Evolutionary conservation across 2,888 invertebrate species (phyloP), one percentile per base, ranked within the genome.

Genomic region (Dicyrtoma fusca): DNA sequence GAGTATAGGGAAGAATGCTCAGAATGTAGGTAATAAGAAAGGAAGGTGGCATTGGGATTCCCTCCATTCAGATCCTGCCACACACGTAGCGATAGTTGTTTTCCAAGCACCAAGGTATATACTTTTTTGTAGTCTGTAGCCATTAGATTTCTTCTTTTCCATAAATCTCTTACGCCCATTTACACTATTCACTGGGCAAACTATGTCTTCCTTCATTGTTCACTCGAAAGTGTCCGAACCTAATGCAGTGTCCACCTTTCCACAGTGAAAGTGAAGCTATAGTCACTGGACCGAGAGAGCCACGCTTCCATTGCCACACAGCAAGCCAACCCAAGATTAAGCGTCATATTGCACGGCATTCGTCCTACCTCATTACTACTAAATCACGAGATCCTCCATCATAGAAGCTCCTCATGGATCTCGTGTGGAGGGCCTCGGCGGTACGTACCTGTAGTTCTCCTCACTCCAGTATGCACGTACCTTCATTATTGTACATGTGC

Each of bases 121-220:
- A 34, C 55, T 44, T 61, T 19, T 34, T 8, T 34, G 34, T 34
- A 34, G 34, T 62, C 59, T 62, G 49, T 62, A 49, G 45, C 65
- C 59, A 65, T 66, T 49, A 59, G 61, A 59, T 72, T 59, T 55
- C 55, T 61, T 72, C 45, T 69, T 72, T 68, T 63, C 63, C 72
- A 72, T 72, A 72, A 72, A 72, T 72, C 72, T 72, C 72, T 62
- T 55, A 62, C 68, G 66, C 72, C 72, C 72, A 68, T 72, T 72
- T 68, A 65, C 59, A 63, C 72, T 72, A 62, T 72, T 62, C 61
- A 66, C 42, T 66, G 63, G 47, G 23, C 44, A 55, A 68, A 55
- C 44, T 42, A 55, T 42, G 26, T 72, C 72, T 72, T 62, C 68
- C 63, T 68, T 53, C 57, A 68, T 68, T 68, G 66, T 53, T 68